Base-by-base conservation (phyloP, 2,888 invertebrate genomes). In the Euplexia lucipara region DNA sequence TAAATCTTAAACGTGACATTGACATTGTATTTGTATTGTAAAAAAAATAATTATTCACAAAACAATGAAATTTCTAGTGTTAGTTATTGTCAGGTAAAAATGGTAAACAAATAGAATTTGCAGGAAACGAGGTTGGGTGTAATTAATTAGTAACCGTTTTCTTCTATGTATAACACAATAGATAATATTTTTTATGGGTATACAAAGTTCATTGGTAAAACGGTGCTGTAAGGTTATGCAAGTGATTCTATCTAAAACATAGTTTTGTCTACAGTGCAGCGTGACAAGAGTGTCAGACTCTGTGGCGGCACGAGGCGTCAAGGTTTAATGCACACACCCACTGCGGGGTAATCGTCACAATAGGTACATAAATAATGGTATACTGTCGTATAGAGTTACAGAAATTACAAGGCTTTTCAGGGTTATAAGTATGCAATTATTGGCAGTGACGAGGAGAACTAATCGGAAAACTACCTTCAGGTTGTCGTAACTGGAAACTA, bases 241-340 rank as follows among this genome's bases (percentile, higher is more conserved):
- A 69, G 26, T 45, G 30, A 14, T 20, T 58, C 10, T 32, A 14
- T 34, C 10, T 41, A 16, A 45, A 51, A 45, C 14, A 9, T 39
- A 52, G 42, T 41, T 37, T 34, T 59, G 22, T 37, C 9, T 51
- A 66, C 52, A 18, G 20, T 34, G n/a, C 52, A 18, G 20, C 37
- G n/a, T 57, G 53, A 49, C 35, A 34, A 49, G 44, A 45, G 41
- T 52, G 37, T 37, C 45, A 73, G 78, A 72, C 62, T 32, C 35
- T 47, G 42, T 48, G 78, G 78, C 71, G 67, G 58, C 67, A 65
- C 56, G 58, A 65, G 59, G 61, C 67, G 22, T 62, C 74, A 74
- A 65, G 70, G 74, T 67, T 62, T 67, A 63, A 63, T 53, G 57
- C 64, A 65, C 60, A 45, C 54, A 52, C 32, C 59, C 44, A 76